Percentiles rank a stretch among this genome's conserved stretches.
Evolutionary conservation across 2,113 vertebrate genomes (phyloP).

Genomic region (Colossoma macropomum): DNA sequence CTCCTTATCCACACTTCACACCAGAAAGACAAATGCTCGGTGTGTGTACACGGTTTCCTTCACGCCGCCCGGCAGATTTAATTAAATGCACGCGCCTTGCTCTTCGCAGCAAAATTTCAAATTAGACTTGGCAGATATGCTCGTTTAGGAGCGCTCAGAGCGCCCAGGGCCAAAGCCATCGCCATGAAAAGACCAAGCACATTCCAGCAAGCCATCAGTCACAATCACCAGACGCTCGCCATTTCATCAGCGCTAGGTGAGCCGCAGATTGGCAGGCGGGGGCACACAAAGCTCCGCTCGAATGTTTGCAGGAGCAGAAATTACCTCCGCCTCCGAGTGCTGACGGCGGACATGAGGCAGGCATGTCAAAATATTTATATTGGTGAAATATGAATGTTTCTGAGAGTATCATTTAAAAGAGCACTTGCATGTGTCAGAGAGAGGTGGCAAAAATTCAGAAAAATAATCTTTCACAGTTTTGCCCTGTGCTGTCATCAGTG

Average conservation of each 20-base stretch:
- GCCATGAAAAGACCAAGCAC: slow-evolving; percentile 3
- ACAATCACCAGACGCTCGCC: slow-evolving; percentile 36
- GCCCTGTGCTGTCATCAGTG: no score
- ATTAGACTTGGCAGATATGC: slow-evolving; percentile 38
- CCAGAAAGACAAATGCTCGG: slow-evolving; percentile 42
- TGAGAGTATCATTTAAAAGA: background rate
- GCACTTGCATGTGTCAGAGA: no score
- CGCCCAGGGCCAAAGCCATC: slow-evolving; percentile 6
- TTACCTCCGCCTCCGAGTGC: background rate
- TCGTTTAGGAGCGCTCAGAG: slow-evolving; percentile 10
- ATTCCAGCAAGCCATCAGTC: slow-evolving; percentile 38
- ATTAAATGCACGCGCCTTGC: slow-evolving; percentile 31
- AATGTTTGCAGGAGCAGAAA: background rate
- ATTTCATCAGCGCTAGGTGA: slow-evolving; percentile 26
- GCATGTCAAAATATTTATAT: background rate
- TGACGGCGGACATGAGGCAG: background rate
- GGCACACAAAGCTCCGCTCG: background rate
- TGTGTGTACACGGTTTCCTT: background rate
- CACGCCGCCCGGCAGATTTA: slow-evolving; percentile 31
- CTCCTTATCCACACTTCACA: slow-evolving; percentile 12
- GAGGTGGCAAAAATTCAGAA: no score
- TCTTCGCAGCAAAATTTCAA: slow-evolving; percentile 31
- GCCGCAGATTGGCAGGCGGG: slow-evolving; percentile 23
- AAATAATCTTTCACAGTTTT: background rate
- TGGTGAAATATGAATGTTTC: no score